Evolutionary conservation across 2,797 vertebrate species (phyloP).

Genomic region (Salmo trutta): DNA sequence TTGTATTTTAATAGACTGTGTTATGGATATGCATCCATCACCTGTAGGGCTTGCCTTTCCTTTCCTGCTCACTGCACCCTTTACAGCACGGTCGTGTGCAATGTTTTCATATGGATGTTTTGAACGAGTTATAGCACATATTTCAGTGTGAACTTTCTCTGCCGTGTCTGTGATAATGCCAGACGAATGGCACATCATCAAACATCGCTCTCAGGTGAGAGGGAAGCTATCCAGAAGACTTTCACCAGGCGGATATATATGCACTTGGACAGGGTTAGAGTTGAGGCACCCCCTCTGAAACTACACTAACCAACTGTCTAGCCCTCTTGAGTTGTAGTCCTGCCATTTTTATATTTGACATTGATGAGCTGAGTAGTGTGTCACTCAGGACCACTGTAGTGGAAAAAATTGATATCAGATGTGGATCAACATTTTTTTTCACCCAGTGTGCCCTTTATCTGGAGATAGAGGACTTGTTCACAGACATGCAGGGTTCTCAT

Average conservation of each 20-base stretch:
- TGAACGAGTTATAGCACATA: too few relatives aligned
- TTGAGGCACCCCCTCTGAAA: neutral
- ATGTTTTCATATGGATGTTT: too few relatives aligned
- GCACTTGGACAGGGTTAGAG: conserved; percentile 84
- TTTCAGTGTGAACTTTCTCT: neutral
- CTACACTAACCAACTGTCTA: neutral
- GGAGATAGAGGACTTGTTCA: conserved; percentile 85
- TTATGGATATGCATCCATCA: neutral
- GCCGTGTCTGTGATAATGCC: neutral
- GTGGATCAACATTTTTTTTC: neutral
- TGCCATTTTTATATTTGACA: neutral
- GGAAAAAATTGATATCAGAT: neutral
- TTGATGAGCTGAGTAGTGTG: neutral
- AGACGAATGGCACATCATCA: neutral
- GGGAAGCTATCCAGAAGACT: conserved; percentile 81
- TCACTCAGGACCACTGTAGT: neutral
- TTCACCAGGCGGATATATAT: conserved; percentile 92
- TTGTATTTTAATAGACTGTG: neutral
- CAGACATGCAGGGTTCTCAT: conserved; percentile 87
- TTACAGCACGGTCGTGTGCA: neutral
- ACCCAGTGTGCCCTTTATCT: conserved; percentile 80
- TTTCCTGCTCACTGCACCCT: neutral
- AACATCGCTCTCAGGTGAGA: conserved; percentile 70
- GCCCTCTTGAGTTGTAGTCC: neutral
- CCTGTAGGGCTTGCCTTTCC: neutral